A percentile compares a stretch with the other conserved stretches of the same genome.
Evolutionary conservation across 2,888 invertebrate species (phyloP).

Genomic region (Drosophila lacicola): DNA sequence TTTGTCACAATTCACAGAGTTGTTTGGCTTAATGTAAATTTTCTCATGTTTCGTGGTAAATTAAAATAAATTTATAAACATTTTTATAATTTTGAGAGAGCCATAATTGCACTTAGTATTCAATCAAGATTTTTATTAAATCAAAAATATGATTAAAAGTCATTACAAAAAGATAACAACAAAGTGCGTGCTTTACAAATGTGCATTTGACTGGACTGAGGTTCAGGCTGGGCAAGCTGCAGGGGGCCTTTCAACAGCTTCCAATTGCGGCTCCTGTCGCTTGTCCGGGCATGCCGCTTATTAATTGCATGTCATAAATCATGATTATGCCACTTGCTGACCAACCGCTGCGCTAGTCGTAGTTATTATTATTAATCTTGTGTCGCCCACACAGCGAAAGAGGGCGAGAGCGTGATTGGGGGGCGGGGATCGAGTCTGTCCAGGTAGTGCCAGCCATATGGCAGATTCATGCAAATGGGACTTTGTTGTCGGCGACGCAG

Average conservation of each 20-base stretch:
- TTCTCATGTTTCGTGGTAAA: no score
- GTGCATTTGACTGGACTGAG: conserved; percentile 20
- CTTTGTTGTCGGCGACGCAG: conserved; percentile 47
- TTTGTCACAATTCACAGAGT: no score
- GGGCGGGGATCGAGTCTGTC: conserved; percentile 12
- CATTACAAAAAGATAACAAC: conserved; percentile 7
- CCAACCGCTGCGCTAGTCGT: conserved; percentile 76
- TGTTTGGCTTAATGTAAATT: no score
- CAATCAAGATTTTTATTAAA: no score
- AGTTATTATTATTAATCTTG: conserved; percentile 80
- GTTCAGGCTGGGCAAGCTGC: background rate
- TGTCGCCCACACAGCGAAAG: conserved; percentile 59
- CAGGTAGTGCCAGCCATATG: conserved; percentile 67
- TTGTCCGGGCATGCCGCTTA: conserved; percentile 62
- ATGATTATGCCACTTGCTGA: conserved; percentile 80
- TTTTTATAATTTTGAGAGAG: no score
- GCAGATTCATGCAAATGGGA: conserved; percentile 68
- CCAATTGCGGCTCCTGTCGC: conserved; percentile 33
- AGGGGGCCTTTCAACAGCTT: conserved; percentile 61
- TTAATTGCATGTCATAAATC: conserved; percentile 81
- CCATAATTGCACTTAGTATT: no score
- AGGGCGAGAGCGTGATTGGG: background rate
- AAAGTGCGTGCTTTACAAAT: conserved; percentile 61
- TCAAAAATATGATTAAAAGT: background rate
- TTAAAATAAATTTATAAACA: no score